These are phyloP conservation scores for Pterobdella sp. DNA, from an alignment of 2,888 invertebrate genomes.

Conservation along the genomic window DNA sequence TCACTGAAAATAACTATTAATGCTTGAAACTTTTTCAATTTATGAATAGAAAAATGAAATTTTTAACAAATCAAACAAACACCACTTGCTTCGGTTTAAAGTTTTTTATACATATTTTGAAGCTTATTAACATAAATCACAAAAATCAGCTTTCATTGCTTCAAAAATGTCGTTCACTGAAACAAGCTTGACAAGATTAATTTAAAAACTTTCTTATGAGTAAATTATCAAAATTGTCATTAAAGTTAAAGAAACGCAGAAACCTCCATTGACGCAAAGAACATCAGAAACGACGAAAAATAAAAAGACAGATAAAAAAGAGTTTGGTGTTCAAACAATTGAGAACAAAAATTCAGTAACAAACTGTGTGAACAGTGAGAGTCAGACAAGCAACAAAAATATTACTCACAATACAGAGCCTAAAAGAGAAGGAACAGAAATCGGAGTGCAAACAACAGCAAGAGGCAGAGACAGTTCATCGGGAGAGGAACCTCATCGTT, in stretches of 20 bases:
- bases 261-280: neutral
- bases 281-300: conserved; percentile 2
- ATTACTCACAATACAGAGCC: too few species aligned
- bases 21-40: too few species aligned
- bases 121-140: too few species aligned
- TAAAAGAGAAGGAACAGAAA: neutral
- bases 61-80: too few species aligned
- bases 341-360: neutral
- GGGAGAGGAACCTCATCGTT: neutral
- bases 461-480: neutral
- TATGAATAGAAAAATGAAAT: too few species aligned
- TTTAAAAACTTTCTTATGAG: too few species aligned
- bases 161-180: too few species aligned
- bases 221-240: neutral
- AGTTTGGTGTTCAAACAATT: neutral
- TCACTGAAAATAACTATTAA: too few species aligned
- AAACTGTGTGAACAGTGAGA: neutral
- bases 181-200: too few species aligned
- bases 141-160: too few species aligned
- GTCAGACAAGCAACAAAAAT: conserved; percentile 6
- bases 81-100: too few species aligned
- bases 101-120: too few species aligned
- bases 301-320: neutral
- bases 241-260: conserved; percentile 12
- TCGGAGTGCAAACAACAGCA: conserved; percentile 5